Conservation (phyloP, 1,140 invertebrate species). For the Venustaconcha ellipsiformis region DNA sequence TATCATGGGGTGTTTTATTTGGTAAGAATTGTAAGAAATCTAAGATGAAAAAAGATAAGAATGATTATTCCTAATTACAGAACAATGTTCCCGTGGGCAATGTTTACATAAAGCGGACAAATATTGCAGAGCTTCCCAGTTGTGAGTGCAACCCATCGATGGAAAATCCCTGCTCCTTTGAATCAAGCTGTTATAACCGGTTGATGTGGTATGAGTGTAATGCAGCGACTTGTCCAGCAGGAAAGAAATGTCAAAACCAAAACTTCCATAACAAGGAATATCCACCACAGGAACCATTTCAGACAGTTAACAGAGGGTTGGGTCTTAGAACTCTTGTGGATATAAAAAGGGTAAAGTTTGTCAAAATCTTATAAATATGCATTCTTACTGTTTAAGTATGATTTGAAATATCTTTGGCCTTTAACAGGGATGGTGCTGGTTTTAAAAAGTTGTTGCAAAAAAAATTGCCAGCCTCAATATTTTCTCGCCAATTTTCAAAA, state of each 20-base stretch:
- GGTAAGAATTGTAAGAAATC: too few species aligned
- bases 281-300: constrained; percentile 80
- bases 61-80: constrained; percentile 77
- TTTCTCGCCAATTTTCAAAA: too few species aligned
- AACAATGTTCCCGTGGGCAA: constrained; percentile 79
- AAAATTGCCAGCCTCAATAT: too few species aligned
- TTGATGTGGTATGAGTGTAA: constrained; percentile 90
- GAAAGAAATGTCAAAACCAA: constrained; percentile 86
- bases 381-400: neutral
- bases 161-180: constrained; percentile 82
- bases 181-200: constrained; percentile 86
- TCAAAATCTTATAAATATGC: neutral
- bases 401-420: too few species aligned
- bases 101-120: constrained; percentile 74
- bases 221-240: constrained; percentile 81
- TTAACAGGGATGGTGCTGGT: too few species aligned
- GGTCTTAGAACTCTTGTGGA: constrained; percentile 81
- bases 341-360: constrained; percentile 75
- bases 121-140: constrained; percentile 76
- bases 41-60: neutral
- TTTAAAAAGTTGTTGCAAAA: too few species aligned
- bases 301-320: constrained; percentile 86
- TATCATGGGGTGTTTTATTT: too few species aligned
- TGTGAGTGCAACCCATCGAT: constrained; percentile 86
- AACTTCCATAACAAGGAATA: constrained; percentile 87